phyloP scores from a whole-genome alignment of 1,140 invertebrate species.

The Aradophagus sp. region DNA sequence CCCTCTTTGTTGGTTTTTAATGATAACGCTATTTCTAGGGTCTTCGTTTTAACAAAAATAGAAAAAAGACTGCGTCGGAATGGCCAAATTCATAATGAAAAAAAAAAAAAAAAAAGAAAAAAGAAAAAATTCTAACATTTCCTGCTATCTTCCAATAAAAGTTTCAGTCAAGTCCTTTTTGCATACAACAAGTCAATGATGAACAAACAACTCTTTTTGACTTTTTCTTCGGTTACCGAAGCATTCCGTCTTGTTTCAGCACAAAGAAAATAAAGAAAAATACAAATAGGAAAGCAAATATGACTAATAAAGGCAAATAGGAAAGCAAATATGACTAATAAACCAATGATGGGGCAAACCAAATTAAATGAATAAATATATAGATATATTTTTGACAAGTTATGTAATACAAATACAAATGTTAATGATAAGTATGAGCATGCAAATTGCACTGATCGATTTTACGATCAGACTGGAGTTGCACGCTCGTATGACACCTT shows the following conservation, averaged over 20 bases:
- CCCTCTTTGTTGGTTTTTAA: conserved; percentile 67
- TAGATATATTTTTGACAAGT: conserved; percentile 74
- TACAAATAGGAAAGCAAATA: no score
- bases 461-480: conserved; percentile 56
- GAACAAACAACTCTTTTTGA: no score
- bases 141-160: conserved; percentile 21
- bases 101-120: no score
- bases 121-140: conserved; percentile 13
- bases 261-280: no score
- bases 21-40: no score
- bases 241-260: conserved; percentile 41
- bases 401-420: conserved; percentile 66
- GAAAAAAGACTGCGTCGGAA: conserved; percentile 45
- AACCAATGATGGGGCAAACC: conserved; percentile 69
- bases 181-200: neutral
- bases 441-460: conserved; percentile 57
- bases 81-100: conserved; percentile 48
- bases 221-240: conserved; percentile 3
- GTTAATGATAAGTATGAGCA: conserved; percentile 61
- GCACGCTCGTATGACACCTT: conserved; percentile 60
- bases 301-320: no score
- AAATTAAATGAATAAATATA: conserved; percentile 64
- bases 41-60: no score
- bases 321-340: no score
- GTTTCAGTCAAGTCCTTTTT: conserved; percentile 6